Conservation (phyloP, 1,140 invertebrate species). For the Cotesia glomerata region DNA sequence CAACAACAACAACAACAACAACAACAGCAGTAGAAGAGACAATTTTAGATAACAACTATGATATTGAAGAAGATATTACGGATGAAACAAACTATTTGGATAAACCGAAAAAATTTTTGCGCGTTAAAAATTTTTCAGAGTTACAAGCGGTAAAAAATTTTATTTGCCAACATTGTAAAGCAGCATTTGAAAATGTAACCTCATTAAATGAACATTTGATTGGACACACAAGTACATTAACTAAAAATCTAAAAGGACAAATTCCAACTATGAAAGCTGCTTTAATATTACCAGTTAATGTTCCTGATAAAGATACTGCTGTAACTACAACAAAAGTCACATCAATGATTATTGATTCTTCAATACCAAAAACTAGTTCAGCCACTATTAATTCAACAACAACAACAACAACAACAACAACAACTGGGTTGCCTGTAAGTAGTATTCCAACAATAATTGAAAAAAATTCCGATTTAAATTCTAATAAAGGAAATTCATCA, state of each 20-base stretch:
- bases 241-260: neutral
- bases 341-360: too few relatives aligned
- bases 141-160: conserved; percentile 10
- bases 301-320: neutral
- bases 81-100: neutral
- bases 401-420: too few relatives aligned
- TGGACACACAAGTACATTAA: neutral
- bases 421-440: too few relatives aligned
- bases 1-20: conserved; percentile 14
- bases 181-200: conserved; percentile 1
- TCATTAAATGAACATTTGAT: conserved; percentile 12
- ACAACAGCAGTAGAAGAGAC: neutral
- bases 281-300: conserved; percentile 4
- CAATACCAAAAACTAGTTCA: neutral
- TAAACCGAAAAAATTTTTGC: conserved; percentile 22
- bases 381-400: neutral
- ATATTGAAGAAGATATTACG: neutral
- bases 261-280: conserved; percentile 16
- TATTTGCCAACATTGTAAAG: neutral
- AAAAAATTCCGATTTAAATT: too few relatives aligned
- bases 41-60: too few relatives aligned
- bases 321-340: neutral
- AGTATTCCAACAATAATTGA: too few relatives aligned
- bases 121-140: conserved; percentile 40
- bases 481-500: too few relatives aligned